Percentiles rank a stretch among this genome's conserved stretches.
phyloP scores from a whole-genome alignment of 2,888 invertebrate genomes.

The Brenthis ino region DNA sequence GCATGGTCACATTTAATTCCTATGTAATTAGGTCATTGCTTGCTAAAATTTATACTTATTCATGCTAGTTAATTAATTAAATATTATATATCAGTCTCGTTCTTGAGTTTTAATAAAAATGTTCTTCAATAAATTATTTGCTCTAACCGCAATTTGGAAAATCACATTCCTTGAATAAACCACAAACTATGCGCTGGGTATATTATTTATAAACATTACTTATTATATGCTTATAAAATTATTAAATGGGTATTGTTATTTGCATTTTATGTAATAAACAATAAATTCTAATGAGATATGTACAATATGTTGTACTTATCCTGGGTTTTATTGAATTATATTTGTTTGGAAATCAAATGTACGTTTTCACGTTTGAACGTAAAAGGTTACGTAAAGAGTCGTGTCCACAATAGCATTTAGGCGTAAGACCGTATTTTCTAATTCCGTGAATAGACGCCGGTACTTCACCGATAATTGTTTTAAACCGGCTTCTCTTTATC shows the following conservation, averaged over 20 bases:
- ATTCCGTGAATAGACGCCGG: no score
- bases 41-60: slow-evolving; percentile 13
- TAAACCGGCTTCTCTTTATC: no score
- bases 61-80: slow-evolving; percentile 29
- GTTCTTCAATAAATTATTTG: slow-evolving; percentile 30
- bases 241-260: not conserved
- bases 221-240: slow-evolving; percentile 27
- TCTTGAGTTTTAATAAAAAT: slow-evolving; percentile 23
- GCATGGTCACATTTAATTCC: no score
- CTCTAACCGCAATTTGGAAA: slow-evolving; percentile 39
- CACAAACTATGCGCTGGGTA: slow-evolving; percentile 31
- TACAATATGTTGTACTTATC: no score
- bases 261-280: not conserved
- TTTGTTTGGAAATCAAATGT: no score
- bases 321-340: no score
- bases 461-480: no score
- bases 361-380: no score
- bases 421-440: no score
- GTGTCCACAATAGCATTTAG: no score
- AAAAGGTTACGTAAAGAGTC: no score
- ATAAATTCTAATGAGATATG: no score
- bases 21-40: not conserved
- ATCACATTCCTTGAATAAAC: slow-evolving; percentile 37
- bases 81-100: slow-evolving; percentile 21
- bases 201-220: slow-evolving; percentile 27